Conservation (phyloP, 1,140 invertebrate genomes). For the Diorhabda carinulata region DNA sequence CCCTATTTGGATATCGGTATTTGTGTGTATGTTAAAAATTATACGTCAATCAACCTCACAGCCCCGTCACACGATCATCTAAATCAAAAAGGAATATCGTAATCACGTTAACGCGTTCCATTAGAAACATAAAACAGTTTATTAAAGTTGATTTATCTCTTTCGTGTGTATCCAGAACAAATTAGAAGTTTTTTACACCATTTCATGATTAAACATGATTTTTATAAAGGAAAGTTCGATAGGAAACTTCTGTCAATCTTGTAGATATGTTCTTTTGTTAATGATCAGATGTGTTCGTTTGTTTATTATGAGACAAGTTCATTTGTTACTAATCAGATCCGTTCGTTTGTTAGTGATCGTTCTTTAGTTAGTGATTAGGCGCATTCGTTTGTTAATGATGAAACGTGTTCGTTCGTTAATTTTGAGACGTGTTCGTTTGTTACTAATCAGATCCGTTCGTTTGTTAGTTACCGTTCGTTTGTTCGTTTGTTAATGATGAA, state of each 20-base stretch:
- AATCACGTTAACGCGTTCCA: conserved; percentile 2
- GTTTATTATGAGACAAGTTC: too few relatives aligned
- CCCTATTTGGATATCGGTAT: too few relatives aligned
- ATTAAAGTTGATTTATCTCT: not conserved
- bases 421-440: too few relatives aligned
- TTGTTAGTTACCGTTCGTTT: too few relatives aligned
- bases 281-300: not conserved
- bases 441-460: too few relatives aligned
- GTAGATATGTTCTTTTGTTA: not conserved
- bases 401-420: too few relatives aligned
- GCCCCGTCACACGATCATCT: not conserved
- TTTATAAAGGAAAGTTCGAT: not conserved
- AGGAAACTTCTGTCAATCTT: not conserved
- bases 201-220: not conserved
- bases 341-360: too few relatives aligned
- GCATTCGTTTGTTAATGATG: too few relatives aligned
- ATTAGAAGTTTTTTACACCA: not conserved
- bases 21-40: too few relatives aligned
- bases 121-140: not conserved
- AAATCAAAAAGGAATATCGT: not conserved
- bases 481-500: too few relatives aligned
- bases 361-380: too few relatives aligned
- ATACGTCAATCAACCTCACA: not conserved
- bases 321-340: too few relatives aligned
- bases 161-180: not conserved